Base-by-base conservation (phyloP, 2,888 invertebrate genomes). In the Lasioglossum morio region DNA sequence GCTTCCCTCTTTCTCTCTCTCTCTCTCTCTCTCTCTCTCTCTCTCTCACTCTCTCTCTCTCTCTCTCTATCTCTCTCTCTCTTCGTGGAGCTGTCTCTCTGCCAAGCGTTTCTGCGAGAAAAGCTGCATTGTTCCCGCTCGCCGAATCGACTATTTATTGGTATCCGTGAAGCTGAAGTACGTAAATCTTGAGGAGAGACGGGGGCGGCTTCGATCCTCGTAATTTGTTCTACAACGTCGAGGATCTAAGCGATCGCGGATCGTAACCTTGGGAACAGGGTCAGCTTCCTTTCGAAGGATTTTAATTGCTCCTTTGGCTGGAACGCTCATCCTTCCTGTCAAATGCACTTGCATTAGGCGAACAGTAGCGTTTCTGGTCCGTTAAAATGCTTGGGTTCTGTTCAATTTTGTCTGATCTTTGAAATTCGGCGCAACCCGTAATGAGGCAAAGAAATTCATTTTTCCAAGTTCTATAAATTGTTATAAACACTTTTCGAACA, bases 141-240 rank as follows among this genome's bases (percentile, higher is more conserved):
- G 53, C 78, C 76, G 77, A 85, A 84, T 87, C 87, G 80, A 53
- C 84, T 85, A 87, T 88, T 88, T 87, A 87, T 88, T 81, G 88
- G 81, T 66, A 84, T 81, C 75, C 82, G 82, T 37, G 87, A 69
- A 53, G 57, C 76, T 48, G 72, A 84, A 88, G 88, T 88, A 87
- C 87, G 82, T 88, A 88, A 88, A 88, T 88, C 87, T 85, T 85
- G 46, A 40, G 27, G 10, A 57, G 69, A 66, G 72, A 63, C 48
- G 48, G 63, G n/a, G 34, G 40, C 16, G 72, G n/a, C 57, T 46
- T 63, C 63, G 79, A 80, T 57, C 70, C 84, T 76, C 80, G 72
- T 70, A 80, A 86, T 82, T 82, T 79, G 16, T 77, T 53, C 75
- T 30, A 30, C 75, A 70, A 66, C 72, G 63, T 77, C 69, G 53